phyloP scores from a whole-genome alignment of 2,888 invertebrate genomes.

The Nesidiocoris tenuis region DNA sequence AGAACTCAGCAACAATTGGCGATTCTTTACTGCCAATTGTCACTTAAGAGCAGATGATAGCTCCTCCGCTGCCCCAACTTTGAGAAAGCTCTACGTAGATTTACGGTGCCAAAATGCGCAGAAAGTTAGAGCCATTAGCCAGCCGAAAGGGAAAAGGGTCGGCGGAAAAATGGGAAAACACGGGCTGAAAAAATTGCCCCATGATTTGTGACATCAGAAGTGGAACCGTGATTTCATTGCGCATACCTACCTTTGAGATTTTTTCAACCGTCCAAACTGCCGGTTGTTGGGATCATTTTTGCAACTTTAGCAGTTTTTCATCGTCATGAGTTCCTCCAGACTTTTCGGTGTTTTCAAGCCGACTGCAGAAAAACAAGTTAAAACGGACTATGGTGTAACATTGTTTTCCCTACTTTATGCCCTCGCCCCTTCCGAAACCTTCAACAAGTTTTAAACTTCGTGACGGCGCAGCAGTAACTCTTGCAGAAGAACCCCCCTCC shows the following conservation, averaged over 20 bases:
- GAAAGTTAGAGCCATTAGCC: not conserved
- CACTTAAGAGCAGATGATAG: too few relatives aligned
- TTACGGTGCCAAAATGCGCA: not conserved
- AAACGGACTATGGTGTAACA: not conserved
- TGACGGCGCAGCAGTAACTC: not conserved
- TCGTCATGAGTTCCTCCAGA: slow-evolving; percentile 4
- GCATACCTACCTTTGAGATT: not conserved
- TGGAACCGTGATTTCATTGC: not conserved
- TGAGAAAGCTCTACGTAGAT: too few relatives aligned
- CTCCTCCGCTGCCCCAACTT: too few relatives aligned
- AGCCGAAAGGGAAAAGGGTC: not conserved
- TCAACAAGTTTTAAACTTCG: not conserved
- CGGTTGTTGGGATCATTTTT: not conserved
- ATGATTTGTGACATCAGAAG: not conserved
- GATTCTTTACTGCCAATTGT: too few relatives aligned
- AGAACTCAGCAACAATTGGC: too few relatives aligned
- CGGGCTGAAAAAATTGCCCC: not conserved
- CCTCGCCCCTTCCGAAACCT: not conserved
- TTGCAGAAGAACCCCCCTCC: not conserved
- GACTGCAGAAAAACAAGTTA: not conserved
- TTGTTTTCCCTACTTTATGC: not conserved
- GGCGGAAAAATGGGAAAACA: not conserved
- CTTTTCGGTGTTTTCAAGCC: not conserved
- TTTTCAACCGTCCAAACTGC: not conserved
- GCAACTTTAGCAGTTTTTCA: slow-evolving; percentile 32